A percentile compares a stretch with the other conserved stretches of the same genome.
These are phyloP conservation scores for Synanthedon andrenaeformis DNA, from an alignment of 2,888 invertebrate genomes.

Conservation along the genomic window DNA sequence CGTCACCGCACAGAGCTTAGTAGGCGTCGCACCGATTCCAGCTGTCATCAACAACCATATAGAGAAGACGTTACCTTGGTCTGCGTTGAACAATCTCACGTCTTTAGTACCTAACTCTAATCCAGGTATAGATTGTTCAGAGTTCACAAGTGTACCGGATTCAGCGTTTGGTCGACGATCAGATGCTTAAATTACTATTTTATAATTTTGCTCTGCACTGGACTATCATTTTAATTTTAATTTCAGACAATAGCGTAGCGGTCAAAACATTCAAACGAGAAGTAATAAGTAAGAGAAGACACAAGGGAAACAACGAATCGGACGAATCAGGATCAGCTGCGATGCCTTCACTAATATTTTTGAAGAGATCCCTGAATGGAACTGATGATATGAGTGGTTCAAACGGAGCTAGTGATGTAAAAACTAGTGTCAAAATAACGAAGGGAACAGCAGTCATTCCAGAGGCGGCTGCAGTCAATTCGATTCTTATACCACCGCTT, in stretches of 20 bases:
- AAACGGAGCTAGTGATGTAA: slow-evolving; percentile 2
- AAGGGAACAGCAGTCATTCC: slow-evolving; percentile 41
- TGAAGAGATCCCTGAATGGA: background rate
- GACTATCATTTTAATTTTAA: no score
- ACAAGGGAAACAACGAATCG: no score
- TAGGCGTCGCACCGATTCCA: slow-evolving; percentile 35
- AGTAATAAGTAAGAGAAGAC: no score
- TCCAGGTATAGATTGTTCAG: background rate
- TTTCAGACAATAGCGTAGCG: no score
- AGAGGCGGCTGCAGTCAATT: slow-evolving; percentile 33
- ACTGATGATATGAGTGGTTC: background rate
- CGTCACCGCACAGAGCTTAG: slow-evolving; percentile 44
- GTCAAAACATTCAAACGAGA: no score
- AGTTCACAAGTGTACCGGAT: background rate
- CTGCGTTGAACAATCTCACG: slow-evolving; percentile 2
- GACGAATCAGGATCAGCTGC: no score
- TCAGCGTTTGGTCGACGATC: no score
- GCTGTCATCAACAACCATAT: background rate
- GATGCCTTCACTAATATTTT: no score
- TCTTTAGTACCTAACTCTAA: background rate
- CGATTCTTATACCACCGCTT: slow-evolving; percentile 41
- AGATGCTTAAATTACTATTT: no score
- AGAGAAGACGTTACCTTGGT: slow-evolving; percentile 18
- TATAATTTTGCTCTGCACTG: no score
- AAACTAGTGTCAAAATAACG: slow-evolving; percentile 23